Evolutionary conservation across 1,140 invertebrate genomes (phyloP).

Genomic region (Leptopilina boulardi): DNA sequence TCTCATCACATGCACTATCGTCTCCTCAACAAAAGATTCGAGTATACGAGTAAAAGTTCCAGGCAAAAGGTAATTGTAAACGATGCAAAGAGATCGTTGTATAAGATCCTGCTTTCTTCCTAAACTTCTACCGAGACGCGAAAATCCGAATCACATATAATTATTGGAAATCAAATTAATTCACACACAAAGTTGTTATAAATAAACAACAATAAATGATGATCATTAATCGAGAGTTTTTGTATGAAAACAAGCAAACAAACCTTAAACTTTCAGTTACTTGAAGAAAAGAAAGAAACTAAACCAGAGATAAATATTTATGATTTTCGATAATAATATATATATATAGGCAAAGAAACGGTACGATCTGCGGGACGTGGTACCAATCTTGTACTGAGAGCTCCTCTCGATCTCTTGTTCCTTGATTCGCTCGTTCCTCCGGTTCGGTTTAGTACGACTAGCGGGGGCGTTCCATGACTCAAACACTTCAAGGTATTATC

Average conservation of each 20-base stretch:
- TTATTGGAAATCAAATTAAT: too few relatives aligned
- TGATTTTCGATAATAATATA: slow-evolving; percentile 15
- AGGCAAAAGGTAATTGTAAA: not conserved
- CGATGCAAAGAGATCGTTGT: slow-evolving; percentile 8
- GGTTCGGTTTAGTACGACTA: slow-evolving; percentile 56
- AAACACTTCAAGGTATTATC: slow-evolving; percentile 38
- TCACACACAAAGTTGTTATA: too few relatives aligned
- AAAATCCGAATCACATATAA: not conserved
- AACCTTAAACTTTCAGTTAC: not conserved
- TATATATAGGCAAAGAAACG: slow-evolving; percentile 46
- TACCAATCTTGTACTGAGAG: slow-evolving; percentile 56
- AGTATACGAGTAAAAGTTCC: not conserved
- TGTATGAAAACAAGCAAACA: not conserved
- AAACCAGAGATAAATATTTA: slow-evolving; percentile 38
- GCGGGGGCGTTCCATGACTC: slow-evolving; percentile 65
- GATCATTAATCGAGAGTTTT: not conserved
- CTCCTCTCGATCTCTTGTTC: slow-evolving; percentile 56
- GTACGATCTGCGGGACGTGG: slow-evolving; percentile 37
- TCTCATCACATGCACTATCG: not conserved
- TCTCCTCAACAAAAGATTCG: not conserved
- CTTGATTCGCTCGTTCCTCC: slow-evolving; percentile 52
- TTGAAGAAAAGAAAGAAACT: too few relatives aligned
- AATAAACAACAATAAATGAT: not conserved
- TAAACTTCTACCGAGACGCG: not conserved
- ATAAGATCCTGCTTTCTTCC: not conserved